A percentile compares a stretch with the other conserved stretches of the same genome.
Conservation (phyloP, 1,140 invertebrate genomes). For the Camponotus pennsylvanicus region DNA sequence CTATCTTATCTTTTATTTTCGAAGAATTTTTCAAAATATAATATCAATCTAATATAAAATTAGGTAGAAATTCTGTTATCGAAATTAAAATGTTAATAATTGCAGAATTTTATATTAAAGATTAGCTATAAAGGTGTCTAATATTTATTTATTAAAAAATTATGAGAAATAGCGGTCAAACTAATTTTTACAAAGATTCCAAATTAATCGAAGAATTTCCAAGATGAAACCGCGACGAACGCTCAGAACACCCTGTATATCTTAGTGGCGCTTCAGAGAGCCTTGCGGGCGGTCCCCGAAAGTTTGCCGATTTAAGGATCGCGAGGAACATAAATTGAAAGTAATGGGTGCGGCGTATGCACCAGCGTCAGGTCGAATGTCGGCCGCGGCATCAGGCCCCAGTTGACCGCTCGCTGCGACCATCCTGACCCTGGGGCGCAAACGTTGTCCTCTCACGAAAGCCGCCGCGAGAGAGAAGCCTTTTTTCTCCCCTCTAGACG, state of each 20-base stretch:
- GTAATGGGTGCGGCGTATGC: conserved; percentile 78
- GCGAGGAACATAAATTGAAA: conserved; percentile 84
- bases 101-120: background rate
- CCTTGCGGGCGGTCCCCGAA: conserved; percentile 79
- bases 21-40: background rate
- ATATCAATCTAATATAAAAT: background rate
- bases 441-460: conserved; percentile 80
- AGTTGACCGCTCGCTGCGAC: conserved; percentile 67
- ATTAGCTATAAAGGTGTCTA: background rate
- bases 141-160: conserved; percentile 14
- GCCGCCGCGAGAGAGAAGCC: conserved; percentile 9
- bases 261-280: conserved; percentile 62
- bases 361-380: conserved; percentile 72
- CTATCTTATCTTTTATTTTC: background rate
- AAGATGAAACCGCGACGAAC: conserved; percentile 5
- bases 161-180: background rate
- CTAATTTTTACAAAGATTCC: conserved; percentile 16
- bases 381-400: conserved; percentile 57
- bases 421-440: conserved; percentile 67
- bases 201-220: conserved; percentile 1
- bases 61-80: background rate
- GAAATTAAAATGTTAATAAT: background rate
- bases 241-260: conserved; percentile 64
- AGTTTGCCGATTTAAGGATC: conserved; percentile 79
- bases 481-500: conserved; percentile 40